A percentile compares a stretch with the other conserved stretches of the same genome.
Evolutionary conservation across 2,888 invertebrate species (phyloP).

Genomic region (Pseudolycoriella hygida): DNA sequence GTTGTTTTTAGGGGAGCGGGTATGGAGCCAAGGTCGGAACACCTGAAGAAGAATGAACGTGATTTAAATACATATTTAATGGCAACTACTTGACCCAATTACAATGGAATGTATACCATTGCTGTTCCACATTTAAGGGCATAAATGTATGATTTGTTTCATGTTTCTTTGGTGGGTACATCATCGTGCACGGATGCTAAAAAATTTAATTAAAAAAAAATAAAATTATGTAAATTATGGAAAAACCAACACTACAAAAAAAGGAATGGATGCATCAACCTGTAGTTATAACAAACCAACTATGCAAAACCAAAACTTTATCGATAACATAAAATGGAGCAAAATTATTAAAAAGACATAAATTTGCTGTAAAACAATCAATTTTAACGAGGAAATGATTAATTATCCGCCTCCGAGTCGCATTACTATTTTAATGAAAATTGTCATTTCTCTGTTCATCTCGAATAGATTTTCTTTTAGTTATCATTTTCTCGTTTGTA

Average conservation of each 20-base stretch:
- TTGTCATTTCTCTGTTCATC: no score
- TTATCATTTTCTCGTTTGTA: no score
- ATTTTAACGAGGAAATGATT: no score
- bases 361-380: no score
- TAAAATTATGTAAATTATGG: background rate
- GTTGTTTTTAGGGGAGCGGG: slow-evolving; percentile 25
- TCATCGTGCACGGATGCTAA: no score
- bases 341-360: no score
- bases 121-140: slow-evolving; percentile 6
- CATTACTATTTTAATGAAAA: no score
- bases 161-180: background rate
- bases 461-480: no score
- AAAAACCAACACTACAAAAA: background rate
- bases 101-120: slow-evolving; percentile 4
- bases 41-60: slow-evolving; percentile 19
- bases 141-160: background rate
- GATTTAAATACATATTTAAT: slow-evolving; percentile 30
- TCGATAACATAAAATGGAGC: no score
- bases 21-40: slow-evolving; percentile 31
- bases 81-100: slow-evolving; percentile 30
- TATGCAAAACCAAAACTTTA: background rate
- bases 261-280: background rate
- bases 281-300: background rate
- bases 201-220: no score
- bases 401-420: no score